phyloP scores from a whole-genome alignment of 2,797 vertebrate species.

The Gallirallus australis region DNA sequence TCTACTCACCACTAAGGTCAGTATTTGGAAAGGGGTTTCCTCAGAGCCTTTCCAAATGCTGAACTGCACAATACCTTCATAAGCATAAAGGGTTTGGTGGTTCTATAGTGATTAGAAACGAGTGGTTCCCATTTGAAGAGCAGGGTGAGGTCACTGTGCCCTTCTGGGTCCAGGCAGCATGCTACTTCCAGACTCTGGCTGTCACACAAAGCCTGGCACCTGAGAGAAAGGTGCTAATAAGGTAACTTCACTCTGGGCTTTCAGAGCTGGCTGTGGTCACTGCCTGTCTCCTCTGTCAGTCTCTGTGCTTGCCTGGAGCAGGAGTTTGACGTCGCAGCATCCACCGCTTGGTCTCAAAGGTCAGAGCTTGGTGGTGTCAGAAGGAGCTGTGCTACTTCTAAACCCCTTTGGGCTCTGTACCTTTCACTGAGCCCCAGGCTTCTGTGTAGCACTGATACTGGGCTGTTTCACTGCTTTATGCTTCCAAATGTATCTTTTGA shows the following conservation, averaged over 20 bases:
- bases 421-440: background rate
- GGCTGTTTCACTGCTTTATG: background rate
- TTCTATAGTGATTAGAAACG: background rate
- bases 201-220: background rate
- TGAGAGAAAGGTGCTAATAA: background rate
- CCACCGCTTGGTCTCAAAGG: background rate
- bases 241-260: background rate
- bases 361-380: background rate
- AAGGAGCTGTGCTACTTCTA: background rate
- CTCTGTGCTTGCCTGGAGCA: background rate
- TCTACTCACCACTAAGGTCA: background rate
- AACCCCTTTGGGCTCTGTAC: background rate
- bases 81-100: background rate
- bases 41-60: background rate
- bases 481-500: background rate
- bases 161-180: no score
- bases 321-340: rapidly evolving
- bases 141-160: background rate
- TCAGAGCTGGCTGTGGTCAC: background rate
- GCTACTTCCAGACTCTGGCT: rapidly evolving
- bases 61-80: background rate
- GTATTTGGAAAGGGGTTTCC: background rate
- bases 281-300: no score
- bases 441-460: background rate
- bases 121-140: background rate